A percentile compares a stretch with the other conserved stretches of the same genome.
These are phyloP conservation scores for Temnothorax rugatulus DNA, from an alignment of 2,888 invertebrate species.

Conservation along the genomic window DNA sequence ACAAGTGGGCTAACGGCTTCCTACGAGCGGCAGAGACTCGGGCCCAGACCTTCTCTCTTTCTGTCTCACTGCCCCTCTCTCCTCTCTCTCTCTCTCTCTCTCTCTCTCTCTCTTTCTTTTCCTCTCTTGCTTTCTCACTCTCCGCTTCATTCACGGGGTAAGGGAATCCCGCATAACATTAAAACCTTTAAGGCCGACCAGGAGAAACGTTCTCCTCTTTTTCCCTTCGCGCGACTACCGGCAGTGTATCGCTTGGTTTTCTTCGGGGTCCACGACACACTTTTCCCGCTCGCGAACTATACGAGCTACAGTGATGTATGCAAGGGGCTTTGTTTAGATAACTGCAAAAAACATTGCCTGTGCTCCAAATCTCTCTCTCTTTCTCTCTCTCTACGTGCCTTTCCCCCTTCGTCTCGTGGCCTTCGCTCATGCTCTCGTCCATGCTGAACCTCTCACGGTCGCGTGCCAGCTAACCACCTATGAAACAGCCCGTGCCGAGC, in stretches of 20 bases:
- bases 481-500: slow-evolving; percentile 78
- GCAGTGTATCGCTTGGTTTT: slow-evolving; percentile 40
- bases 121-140: slow-evolving; percentile 58
- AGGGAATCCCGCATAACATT: slow-evolving; percentile 84
- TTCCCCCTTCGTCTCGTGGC: slow-evolving; percentile 36
- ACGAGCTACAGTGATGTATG: slow-evolving; percentile 39
- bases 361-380: slow-evolving; percentile 59
- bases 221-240: slow-evolving; percentile 9
- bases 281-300: slow-evolving; percentile 23
- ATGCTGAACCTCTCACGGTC: slow-evolving; percentile 73
- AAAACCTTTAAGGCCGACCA: slow-evolving; percentile 75
- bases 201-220: slow-evolving; percentile 39
- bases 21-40: slow-evolving; percentile 73
- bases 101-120: slow-evolving; percentile 26
- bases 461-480: slow-evolving; percentile 80
- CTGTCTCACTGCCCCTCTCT: slow-evolving; percentile 24
- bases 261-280: slow-evolving; percentile 39
- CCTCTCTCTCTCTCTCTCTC: slow-evolving; percentile 12
- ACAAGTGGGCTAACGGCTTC: slow-evolving; percentile 84
- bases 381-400: slow-evolving; percentile 36
- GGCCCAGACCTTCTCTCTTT: slow-evolving; percentile 62
- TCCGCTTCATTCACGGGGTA: slow-evolving; percentile 72
- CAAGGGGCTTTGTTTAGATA: slow-evolving; percentile 68
- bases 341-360: slow-evolving; percentile 76
- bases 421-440: slow-evolving; percentile 58